Evolutionary conservation across 2,113 vertebrate species (phyloP).

Genomic region (Theristicus caerulescens): DNA sequence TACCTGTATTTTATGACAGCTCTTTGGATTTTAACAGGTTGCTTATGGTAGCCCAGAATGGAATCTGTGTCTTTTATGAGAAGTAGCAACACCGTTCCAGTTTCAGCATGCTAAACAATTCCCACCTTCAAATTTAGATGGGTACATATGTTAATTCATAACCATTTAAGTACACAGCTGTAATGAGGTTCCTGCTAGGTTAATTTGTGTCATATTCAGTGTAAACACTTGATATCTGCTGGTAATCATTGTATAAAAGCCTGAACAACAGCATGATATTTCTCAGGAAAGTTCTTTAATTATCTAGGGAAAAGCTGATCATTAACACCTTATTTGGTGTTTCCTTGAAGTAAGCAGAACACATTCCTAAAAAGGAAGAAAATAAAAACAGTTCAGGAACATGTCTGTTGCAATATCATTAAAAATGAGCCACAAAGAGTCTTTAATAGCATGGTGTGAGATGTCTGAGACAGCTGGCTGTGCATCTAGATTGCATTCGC

Average conservation of each 20-base stretch:
- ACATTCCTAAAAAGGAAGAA: not conserved
- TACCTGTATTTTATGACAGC: not conserved
- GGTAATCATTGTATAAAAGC: slow-evolving; percentile 49
- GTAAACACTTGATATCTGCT: slow-evolving; percentile 47
- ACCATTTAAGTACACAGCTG: slow-evolving; percentile 30
- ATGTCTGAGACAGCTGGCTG: not conserved
- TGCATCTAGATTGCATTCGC: not conserved
- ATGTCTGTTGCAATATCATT: not conserved
- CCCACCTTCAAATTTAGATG: slow-evolving; percentile 40
- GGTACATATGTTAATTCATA: slow-evolving; percentile 45
- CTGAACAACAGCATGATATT: slow-evolving; percentile 40
- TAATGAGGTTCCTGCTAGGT: slow-evolving; percentile 52
- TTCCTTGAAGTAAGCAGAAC: slow-evolving; percentile 22
- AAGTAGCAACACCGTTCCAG: not conserved
- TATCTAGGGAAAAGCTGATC: slow-evolving; percentile 9
- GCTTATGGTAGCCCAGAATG: not conserved
- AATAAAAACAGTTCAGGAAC: slow-evolving; percentile 19
- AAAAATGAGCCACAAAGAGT: not conserved
- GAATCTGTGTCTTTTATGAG: not conserved
- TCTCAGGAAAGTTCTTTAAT: slow-evolving; percentile 41
- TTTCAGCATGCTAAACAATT: slow-evolving; percentile 21
- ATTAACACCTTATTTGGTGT: slow-evolving; percentile 32
- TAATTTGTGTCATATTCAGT: slow-evolving; percentile 58
- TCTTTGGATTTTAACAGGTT: not conserved
- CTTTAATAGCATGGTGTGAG: not conserved